These are phyloP conservation scores for Ranitomeya variabilis DNA, from an alignment of 2,113 vertebrate genomes.

Conservation along the genomic window DNA sequence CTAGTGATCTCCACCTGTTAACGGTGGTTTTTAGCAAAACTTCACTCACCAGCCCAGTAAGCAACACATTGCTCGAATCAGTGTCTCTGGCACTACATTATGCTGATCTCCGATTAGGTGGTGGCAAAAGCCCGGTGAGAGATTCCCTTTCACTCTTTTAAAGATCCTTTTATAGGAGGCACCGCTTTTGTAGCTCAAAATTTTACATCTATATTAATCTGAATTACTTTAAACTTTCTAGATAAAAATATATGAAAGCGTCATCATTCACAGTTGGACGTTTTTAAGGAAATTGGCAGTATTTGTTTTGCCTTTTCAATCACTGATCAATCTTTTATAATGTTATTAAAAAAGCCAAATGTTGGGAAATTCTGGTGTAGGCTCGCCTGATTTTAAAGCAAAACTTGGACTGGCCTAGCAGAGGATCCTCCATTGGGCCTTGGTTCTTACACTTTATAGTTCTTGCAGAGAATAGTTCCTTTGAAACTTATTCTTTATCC, in stretches of 20 bases:
- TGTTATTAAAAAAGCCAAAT: slow-evolving; percentile 2
- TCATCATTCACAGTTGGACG: background rate
- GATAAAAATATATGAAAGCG: background rate
- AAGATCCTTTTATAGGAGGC: background rate
- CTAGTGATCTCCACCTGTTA: no score
- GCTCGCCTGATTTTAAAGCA: background rate
- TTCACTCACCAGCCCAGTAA: no score
- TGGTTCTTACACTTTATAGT: background rate
- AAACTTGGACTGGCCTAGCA: background rate
- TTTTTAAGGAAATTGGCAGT: background rate
- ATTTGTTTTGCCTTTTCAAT: background rate
- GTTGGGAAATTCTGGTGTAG: background rate
- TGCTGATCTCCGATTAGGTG: no score
- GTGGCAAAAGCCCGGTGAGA: no score
- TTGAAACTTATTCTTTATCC: no score
- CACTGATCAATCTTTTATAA: background rate
- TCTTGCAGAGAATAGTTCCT: background rate
- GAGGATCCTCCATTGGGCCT: background rate
- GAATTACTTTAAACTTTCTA: background rate
- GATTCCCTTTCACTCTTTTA: background rate
- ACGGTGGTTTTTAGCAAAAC: no score
- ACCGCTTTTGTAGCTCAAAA: background rate
- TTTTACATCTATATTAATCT: background rate
- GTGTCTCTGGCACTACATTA: no score
- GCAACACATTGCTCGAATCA: no score